phyloP scores from a whole-genome alignment of 2,113 vertebrate genomes.

The Boleophthalmus pectinirostris region DNA sequence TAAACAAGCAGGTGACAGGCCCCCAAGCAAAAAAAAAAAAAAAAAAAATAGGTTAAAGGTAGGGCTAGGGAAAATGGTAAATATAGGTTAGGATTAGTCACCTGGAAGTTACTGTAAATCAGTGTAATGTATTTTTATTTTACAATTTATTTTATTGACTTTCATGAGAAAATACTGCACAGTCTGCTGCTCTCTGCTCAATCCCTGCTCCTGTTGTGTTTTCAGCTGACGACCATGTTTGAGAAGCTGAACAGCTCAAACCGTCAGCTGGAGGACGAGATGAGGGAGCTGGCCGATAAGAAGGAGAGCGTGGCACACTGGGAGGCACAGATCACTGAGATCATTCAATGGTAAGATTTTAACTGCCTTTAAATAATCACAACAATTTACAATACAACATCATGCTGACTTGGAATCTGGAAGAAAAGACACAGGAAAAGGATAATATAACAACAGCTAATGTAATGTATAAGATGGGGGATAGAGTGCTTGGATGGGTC shows the following conservation, averaged over 20 bases:
- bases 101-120: no score
- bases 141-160: neutral
- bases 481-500: no score
- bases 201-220: neutral
- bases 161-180: neutral
- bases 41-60: no score
- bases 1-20: no score
- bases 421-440: no score
- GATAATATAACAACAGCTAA: no score
- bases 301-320: slow-evolving; percentile 97
- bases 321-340: slow-evolving; percentile 99
- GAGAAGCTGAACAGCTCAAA: slow-evolving; percentile 86
- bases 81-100: no score
- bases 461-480: no score
- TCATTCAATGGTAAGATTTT: slow-evolving; percentile 94
- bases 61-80: no score
- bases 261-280: slow-evolving; percentile 91
- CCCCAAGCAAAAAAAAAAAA: no score
- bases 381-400: neutral
- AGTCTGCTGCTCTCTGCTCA: neutral
- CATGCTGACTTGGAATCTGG: neutral
- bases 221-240: slow-evolving; percentile 84
- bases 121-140: no score
- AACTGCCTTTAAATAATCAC: neutral
- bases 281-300: slow-evolving; percentile 93